Evolutionary conservation across 2,797 vertebrate species (phyloP).

Genomic region (Hozukius guyotensis): DNA sequence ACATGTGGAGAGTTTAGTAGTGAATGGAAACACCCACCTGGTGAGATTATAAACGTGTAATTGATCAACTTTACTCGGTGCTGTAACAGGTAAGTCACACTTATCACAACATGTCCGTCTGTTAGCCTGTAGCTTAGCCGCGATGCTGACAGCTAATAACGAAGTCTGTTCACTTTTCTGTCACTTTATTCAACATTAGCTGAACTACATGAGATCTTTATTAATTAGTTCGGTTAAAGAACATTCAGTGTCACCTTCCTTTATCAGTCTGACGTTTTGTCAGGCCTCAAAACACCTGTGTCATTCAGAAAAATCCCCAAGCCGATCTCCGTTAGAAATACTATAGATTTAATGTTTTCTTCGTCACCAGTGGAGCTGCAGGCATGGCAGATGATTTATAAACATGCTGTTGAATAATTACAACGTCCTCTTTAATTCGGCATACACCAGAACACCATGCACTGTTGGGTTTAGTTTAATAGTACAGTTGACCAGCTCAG

Average conservation of each 20-base stretch:
- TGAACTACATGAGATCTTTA: not conserved
- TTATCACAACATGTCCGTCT: not conserved
- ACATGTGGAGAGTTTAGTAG: constrained; percentile 22
- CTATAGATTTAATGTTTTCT: not conserved
- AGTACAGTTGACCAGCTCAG: too few species aligned
- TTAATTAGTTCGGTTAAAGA: accelerated
- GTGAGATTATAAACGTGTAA: not conserved
- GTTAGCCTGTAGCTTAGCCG: not conserved
- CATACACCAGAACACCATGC: not conserved
- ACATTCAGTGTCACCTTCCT: not conserved
- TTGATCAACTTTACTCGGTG: accelerated
- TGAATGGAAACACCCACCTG: accelerated
- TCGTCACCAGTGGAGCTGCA: accelerated
- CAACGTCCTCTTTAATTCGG: accelerated
- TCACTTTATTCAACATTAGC: not conserved
- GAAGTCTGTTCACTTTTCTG: not conserved
- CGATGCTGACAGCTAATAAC: not conserved
- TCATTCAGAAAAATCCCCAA: accelerated
- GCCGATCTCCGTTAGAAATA: not conserved
- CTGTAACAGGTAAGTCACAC: not conserved
- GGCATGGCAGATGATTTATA: accelerated
- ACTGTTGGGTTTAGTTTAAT: too few species aligned
- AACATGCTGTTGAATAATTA: accelerated
- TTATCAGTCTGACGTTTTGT: too few species aligned
- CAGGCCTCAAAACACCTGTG: too few species aligned